Evolutionary conservation across 1,140 invertebrate species (phyloP), one percentile per base, ranked within the genome.

Genomic region (Eriocheir sinensis): DNA sequence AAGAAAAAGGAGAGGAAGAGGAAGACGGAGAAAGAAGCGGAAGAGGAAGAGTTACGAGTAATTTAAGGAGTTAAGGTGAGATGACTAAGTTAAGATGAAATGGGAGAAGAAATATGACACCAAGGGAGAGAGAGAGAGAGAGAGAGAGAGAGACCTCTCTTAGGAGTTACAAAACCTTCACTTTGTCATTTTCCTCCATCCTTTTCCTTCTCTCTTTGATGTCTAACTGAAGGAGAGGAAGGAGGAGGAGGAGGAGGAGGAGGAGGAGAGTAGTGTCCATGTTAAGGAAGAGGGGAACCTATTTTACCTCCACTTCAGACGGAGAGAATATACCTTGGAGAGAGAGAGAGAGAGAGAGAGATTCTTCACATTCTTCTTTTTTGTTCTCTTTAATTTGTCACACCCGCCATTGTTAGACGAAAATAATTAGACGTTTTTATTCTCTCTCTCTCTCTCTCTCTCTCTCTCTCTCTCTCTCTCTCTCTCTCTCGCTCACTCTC

Each of bases 131-230:
- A 72, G 60, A 72, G 60, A 72, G 60, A 72, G 60, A 72, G 60
- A 72, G 60, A 72, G 60, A 72, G 60, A 72, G 60, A 72, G 60
- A 72, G 60, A 72, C 21, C n/a, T n/a, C 60, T 21, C 8, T 72
- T n/a, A n/a, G 27, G n/a, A 72, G 60, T 72, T 72, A 72, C 21
- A 72, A n/a, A 72, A 72, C 60, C 60, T 72, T 72, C 60, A 72
- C 60, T 27, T 72, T 72, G 60, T 72, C 60, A 72, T 72, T n/a
- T 72, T 72, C 60, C 12, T 72, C 27, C 60, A n/a, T 72, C 60
- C 60, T n/a, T 72, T n/a, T 72, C 60, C 60, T 72, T 72, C 60
- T 72, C n/a, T 72, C 60, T 72, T 72, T 72, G 60, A 72, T 72
- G 60, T 72, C 27, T 72, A n/a, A 72, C 60, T 72, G 60, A 72